Percentiles rank a stretch among this genome's conserved stretches.
Conservation (phyloP, 2,113 vertebrate species). For the Lagopus leucura region DNA sequence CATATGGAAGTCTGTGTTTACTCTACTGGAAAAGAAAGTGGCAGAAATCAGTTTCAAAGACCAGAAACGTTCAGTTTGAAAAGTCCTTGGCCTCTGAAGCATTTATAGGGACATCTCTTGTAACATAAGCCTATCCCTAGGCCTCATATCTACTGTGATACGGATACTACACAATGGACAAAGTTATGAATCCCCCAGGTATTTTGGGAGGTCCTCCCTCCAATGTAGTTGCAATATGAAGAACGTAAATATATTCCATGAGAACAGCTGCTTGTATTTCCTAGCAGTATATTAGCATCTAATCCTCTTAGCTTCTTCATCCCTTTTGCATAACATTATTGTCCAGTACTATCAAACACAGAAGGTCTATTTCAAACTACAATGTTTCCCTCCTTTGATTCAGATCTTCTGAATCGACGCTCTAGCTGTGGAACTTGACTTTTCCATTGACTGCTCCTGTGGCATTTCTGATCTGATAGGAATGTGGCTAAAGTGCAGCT, state of each 20-base stretch:
- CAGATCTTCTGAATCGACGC: neutral
- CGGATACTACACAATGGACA: neutral
- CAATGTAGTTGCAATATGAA: neutral
- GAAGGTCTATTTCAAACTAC: neutral
- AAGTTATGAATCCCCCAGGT: neutral
- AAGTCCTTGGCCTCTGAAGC: neutral
- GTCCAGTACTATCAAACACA: slow-evolving; percentile 5
- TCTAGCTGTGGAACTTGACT: neutral
- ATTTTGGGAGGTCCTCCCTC: neutral
- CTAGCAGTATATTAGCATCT: slow-evolving; percentile 14
- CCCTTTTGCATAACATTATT: slow-evolving; percentile 19
- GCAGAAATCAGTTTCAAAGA: neutral
- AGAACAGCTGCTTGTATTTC: slow-evolving; percentile 19
- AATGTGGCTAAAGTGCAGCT: slow-evolving; percentile 56
- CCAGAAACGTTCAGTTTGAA: neutral
- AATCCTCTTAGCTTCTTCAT: slow-evolving; percentile 24
- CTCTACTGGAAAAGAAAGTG: neutral
- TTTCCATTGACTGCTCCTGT: slow-evolving; percentile 45
- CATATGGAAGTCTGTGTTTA: neutral
- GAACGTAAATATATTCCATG: neutral
- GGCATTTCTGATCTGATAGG: slow-evolving; percentile 37
- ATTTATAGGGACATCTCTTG: neutral
- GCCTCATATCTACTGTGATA: neutral
- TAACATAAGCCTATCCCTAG: neutral
- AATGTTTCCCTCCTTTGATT: neutral